Base-by-base conservation (phyloP, 2,888 invertebrate species). In the Pyrrhosoma nymphula region DNA sequence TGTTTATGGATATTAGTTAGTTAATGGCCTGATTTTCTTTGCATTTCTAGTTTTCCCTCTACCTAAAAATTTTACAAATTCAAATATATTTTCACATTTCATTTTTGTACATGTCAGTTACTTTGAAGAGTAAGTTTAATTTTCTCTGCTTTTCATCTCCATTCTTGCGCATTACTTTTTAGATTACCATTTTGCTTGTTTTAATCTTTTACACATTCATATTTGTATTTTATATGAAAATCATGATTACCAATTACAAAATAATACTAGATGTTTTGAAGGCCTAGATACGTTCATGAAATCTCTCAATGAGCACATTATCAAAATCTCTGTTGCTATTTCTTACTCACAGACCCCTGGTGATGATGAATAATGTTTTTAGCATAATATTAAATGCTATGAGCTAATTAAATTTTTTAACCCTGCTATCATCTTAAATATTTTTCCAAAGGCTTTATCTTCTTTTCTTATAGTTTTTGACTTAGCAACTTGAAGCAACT, bases 321-420 rank as follows among this genome's bases (percentile, higher is more conserved):
- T 18, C 16, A 35, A 35, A 16, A 82, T 75, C 10, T 2, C 14
- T 35, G 30, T 16, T 3, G 16, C 60, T 20, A 69, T n/a, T 35
- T 69, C 30, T 16, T 82, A 82, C 82, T 82, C 82, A 82, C 82
- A 82, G 82, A 82, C 82, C 82, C 82, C 82, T 35, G 82, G 30
- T 82, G 69, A 69, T n/a, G n/a, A 16, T 60, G 60, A 12, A 20
- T 60, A 60, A 60, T 60, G 69, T 35, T 14, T 14, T 82, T 82
- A 35, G 82, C 47, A 20, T 60, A 26, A 69, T 69, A 23, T 16
- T 6, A 4, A 82, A 35, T 82, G 30, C 3, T n/a, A n/a, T 69
- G 1, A 26, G n/a, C n/a, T 69, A 6, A n/a, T 69, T n/a, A n/a
- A n/a, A 69, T 69, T 69, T 69, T 69, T 69, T 26, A 26, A 69